A percentile compares a stretch with the other conserved stretches of the same genome.
Evolutionary conservation across 37 sponge, comb jelly and placozoan genomes (phyloP).

Genomic region (Spongilla lacustris): DNA sequence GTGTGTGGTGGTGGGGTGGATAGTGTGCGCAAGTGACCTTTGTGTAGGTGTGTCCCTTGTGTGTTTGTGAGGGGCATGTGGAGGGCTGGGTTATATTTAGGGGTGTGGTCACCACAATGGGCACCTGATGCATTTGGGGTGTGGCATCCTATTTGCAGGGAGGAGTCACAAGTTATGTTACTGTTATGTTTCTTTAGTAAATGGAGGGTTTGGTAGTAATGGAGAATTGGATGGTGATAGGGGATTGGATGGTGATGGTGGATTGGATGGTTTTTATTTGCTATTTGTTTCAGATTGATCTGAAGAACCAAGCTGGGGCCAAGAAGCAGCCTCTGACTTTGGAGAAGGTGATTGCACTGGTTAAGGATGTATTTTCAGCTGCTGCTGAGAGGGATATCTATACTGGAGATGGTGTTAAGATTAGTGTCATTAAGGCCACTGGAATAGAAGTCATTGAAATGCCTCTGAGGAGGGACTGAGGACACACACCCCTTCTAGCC

Average conservation of each 20-base stretch:
- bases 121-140: too few relatives aligned
- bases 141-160: too few relatives aligned
- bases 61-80: neutral
- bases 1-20: neutral
- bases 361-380: slow-evolving; percentile 93
- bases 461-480: slow-evolving; percentile 88
- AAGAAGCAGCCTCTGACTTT: slow-evolving; percentile 67
- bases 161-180: too few relatives aligned
- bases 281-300: slow-evolving; percentile 69
- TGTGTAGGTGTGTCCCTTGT: neutral
- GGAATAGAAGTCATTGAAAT: slow-evolving; percentile 65
- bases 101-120: neutral
- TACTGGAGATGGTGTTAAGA: slow-evolving; percentile 93
- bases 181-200: too few relatives aligned
- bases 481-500: neutral
- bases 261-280: too few relatives aligned
- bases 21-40: too few relatives aligned
- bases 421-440: slow-evolving; percentile 72
- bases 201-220: too few relatives aligned
- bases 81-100: neutral
- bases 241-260: too few relatives aligned
- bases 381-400: slow-evolving; percentile 98
- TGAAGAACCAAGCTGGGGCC: slow-evolving; percentile 85
- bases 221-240: too few relatives aligned
- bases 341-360: slow-evolving; percentile 81